Evolutionary conservation across 2,888 invertebrate genomes (phyloP).

Genomic region (Vesta saturnalis): DNA sequence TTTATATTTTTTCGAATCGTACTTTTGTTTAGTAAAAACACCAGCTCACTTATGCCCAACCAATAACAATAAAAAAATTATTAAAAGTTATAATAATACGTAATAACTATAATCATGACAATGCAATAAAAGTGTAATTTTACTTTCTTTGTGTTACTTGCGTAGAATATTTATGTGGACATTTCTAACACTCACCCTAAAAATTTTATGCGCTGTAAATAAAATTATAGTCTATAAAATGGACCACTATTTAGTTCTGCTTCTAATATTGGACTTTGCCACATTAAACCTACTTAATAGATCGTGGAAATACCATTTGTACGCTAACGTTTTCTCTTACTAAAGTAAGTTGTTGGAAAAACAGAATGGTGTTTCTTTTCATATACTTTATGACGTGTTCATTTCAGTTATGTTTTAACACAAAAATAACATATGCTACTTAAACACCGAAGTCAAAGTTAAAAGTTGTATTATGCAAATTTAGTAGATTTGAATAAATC

Average conservation of each 20-base stretch:
- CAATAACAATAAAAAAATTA: conserved; percentile 15
- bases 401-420: too few relatives aligned
- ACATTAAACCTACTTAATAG: conserved; percentile 12
- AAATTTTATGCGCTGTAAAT: conserved; percentile 26
- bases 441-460: too few relatives aligned
- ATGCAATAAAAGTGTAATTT: conserved; percentile 19
- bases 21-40: too few relatives aligned
- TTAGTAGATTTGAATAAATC: too few relatives aligned
- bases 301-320: neutral
- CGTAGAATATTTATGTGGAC: conserved; percentile 22
- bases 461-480: too few relatives aligned
- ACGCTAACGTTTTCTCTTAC: neutral
- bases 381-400: neutral
- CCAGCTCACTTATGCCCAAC: too few relatives aligned
- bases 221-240: conserved; percentile 22
- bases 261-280: conserved; percentile 19
- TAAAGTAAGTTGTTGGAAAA: neutral
- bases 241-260: conserved; percentile 24
- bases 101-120: conserved; percentile 23
- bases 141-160: conserved; percentile 18
- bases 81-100: conserved; percentile 1
- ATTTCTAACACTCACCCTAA: conserved; percentile 24
- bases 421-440: too few relatives aligned
- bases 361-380: too few relatives aligned
- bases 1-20: too few relatives aligned